Conservation (phyloP, 1,140 invertebrate genomes). For the Teleopsis dalmanni region DNA sequence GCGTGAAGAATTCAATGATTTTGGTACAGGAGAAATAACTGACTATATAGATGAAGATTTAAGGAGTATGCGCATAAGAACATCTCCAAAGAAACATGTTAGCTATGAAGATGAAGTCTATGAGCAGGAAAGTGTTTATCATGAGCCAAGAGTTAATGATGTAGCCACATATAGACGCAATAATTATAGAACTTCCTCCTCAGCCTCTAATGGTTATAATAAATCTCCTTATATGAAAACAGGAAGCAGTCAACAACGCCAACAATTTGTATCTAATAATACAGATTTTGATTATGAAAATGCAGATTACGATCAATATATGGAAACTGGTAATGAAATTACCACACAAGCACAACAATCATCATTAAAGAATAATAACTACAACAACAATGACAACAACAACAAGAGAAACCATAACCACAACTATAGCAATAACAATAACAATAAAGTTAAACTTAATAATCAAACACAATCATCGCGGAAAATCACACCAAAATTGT, state of each 20-base stretch:
- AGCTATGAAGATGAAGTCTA: conserved; percentile 27
- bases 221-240: conserved; percentile 32
- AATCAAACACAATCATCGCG: conserved; percentile 11
- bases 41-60: conserved; percentile 1
- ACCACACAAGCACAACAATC: not conserved
- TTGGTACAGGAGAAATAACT: not conserved
- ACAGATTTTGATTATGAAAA: not conserved
- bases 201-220: too few relatives aligned
- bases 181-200: too few relatives aligned
- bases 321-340: conserved; percentile 25
- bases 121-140: conserved; percentile 1
- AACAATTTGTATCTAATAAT: conserved; percentile 8
- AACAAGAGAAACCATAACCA: conserved; percentile 30
- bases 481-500: conserved; percentile 33
- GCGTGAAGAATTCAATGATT: not conserved
- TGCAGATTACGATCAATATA: conserved; percentile 18
- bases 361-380: conserved; percentile 2
- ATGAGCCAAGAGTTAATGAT: not conserved
- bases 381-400: conserved; percentile 4
- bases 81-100: conserved; percentile 31
- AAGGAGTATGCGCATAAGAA: conserved; percentile 14
- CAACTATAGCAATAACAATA: conserved; percentile 9
- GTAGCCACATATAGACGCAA: not conserved
- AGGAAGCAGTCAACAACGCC: conserved; percentile 28
- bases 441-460: conserved; percentile 4